phyloP scores from a whole-genome alignment of 2,888 invertebrate species.

The Gasteruption jaculator region DNA sequence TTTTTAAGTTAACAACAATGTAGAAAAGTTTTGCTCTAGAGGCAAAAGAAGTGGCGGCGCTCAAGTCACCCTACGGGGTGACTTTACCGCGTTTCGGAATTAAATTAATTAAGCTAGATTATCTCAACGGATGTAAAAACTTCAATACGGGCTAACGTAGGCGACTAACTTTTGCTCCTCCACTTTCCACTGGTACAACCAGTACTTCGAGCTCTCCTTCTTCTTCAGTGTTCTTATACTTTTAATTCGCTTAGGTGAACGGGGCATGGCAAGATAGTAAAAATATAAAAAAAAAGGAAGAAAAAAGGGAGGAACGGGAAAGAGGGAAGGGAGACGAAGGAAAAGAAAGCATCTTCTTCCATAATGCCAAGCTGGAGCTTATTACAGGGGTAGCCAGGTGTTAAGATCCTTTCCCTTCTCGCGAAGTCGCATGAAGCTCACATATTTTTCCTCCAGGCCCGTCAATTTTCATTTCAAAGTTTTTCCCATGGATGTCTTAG shows the following conservation, averaged over 20 bases:
- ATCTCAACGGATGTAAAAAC: slow-evolving; percentile 31
- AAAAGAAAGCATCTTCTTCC: no score
- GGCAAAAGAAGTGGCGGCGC: no score
- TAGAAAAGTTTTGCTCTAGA: no score
- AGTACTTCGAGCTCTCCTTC: slow-evolving; percentile 3
- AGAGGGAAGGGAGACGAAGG: no score
- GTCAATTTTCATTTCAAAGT: slow-evolving; percentile 34
- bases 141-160: slow-evolving; percentile 28
- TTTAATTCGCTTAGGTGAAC: slow-evolving; percentile 30
- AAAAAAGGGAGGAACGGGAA: no score
- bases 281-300: no score
- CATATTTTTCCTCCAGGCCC: slow-evolving; percentile 27
- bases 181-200: not conserved
- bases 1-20: no score
- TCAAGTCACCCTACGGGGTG: no score
- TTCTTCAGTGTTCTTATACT: slow-evolving; percentile 19
- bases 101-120: slow-evolving; percentile 39
- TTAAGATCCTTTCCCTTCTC: slow-evolving; percentile 13
- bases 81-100: no score
- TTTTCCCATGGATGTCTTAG: no score
- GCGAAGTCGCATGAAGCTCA: slow-evolving; percentile 25
- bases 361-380: slow-evolving; percentile 3
- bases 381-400: slow-evolving; percentile 10
- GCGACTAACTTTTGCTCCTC: slow-evolving; percentile 21
- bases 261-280: no score